Evolutionary conservation across 2,113 vertebrate genomes (phyloP).

Genomic region (Nesoenas mayeri): DNA sequence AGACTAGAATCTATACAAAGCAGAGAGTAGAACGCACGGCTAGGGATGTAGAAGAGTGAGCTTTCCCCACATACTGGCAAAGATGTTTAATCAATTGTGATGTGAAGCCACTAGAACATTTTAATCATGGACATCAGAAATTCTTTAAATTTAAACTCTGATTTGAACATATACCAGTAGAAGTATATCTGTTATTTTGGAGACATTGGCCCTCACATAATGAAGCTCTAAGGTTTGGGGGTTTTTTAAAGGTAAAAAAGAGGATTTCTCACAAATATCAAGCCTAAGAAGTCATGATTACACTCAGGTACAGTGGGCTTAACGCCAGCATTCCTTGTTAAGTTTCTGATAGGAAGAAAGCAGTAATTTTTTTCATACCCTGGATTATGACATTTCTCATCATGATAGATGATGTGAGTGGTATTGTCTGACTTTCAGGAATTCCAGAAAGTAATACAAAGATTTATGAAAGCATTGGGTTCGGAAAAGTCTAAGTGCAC

Average conservation of each 20-base stretch:
- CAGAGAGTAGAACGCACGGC: neutral
- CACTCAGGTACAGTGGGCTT: neutral
- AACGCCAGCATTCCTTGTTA: neutral
- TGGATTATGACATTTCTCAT: neutral
- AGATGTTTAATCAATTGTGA: neutral
- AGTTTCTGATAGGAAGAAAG: neutral
- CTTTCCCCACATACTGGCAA: neutral
- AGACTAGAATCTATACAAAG: neutral
- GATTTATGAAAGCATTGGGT: neutral
- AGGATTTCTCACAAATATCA: neutral
- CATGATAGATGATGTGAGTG: fast-evolving
- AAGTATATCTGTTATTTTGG: neutral
- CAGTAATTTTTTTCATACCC: neutral
- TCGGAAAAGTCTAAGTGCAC: neutral
- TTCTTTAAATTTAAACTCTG: neutral
- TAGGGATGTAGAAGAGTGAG: neutral
- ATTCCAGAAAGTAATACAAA: neutral
- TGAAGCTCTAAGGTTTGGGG: fast-evolving
- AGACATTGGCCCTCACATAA: neutral
- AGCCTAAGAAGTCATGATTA: neutral
- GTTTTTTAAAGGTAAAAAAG: neutral
- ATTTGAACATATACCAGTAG: neutral
- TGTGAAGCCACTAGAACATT: neutral
- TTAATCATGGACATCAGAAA: neutral
- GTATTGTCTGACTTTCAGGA: neutral